Evolutionary conservation across 1,140 invertebrate species (phyloP).

Genomic region (Arion vulgaris): DNA sequence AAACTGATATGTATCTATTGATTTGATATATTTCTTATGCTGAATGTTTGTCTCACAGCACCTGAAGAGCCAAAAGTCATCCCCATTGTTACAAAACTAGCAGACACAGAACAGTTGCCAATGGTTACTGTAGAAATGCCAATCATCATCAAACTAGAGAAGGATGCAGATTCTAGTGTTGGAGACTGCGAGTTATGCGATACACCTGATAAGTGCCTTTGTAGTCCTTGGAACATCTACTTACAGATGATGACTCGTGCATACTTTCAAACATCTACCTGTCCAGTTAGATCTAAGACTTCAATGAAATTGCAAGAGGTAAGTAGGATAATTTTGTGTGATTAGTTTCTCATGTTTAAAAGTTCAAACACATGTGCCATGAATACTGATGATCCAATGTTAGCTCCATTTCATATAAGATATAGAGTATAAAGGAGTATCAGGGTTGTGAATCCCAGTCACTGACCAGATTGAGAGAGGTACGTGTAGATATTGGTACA

Average conservation of each 20-base stretch:
- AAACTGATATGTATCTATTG: no score
- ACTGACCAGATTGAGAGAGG: no score
- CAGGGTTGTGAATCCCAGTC: no score
- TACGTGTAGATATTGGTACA: no score
- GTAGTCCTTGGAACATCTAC: background rate
- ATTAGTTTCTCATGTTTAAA: no score
- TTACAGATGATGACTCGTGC: background rate
- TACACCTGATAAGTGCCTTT: background rate
- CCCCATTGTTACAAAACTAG: conserved; percentile 60
- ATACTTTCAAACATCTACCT: background rate
- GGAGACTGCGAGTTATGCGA: background rate
- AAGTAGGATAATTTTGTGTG: background rate
- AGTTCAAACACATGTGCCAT: no score
- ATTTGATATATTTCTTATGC: no score
- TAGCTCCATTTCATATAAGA: no score
- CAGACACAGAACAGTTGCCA: conserved; percentile 59
- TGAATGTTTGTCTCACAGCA: no score
- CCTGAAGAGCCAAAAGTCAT: conserved; percentile 22
- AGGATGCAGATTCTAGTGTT: background rate
- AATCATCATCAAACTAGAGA: conserved; percentile 27
- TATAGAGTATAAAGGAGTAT: no score
- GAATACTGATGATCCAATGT: no score
- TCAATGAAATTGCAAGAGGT: background rate
- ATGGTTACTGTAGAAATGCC: conserved; percentile 36
- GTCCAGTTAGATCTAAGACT: background rate